phyloP scores from a whole-genome alignment of 2,113 vertebrate species.

The Hippopotamus amphibius region DNA sequence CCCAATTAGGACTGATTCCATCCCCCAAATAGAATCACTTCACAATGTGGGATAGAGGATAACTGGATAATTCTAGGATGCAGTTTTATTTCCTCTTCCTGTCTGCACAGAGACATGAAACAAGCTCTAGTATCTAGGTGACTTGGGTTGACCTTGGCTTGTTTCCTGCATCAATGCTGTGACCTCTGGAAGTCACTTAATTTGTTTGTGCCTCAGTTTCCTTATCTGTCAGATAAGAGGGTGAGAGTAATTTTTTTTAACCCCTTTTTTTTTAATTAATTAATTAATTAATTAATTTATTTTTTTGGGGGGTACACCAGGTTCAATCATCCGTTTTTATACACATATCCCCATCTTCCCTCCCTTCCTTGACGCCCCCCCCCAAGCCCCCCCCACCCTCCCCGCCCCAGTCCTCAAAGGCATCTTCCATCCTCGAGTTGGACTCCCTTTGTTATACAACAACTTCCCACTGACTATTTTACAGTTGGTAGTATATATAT shows the following conservation, averaged over 20 bases:
- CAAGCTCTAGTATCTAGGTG: background rate
- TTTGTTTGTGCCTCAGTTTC: conserved; percentile 18
- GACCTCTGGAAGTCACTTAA: background rate
- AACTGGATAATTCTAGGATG: background rate
- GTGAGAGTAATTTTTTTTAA: background rate
- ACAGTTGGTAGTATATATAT: too few relatives aligned
- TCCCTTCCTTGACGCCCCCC: too few relatives aligned
- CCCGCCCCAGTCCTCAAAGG: too few relatives aligned
- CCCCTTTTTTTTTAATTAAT: background rate
- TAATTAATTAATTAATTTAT: too few relatives aligned
- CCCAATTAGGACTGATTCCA: background rate
- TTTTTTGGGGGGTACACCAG: too few relatives aligned
- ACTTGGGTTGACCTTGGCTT: background rate
- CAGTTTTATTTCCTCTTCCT: background rate
- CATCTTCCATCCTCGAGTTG: too few relatives aligned
- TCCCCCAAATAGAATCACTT: background rate
- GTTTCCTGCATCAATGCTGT: background rate
- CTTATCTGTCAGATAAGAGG: background rate
- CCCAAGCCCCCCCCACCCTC: too few relatives aligned
- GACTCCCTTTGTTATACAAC: too few relatives aligned
- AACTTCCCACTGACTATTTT: too few relatives aligned
- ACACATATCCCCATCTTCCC: too few relatives aligned
- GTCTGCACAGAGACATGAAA: background rate
- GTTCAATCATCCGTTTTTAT: too few relatives aligned
- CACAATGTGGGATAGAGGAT: background rate